These are phyloP conservation scores for Zaprionus inermis DNA, from an alignment of 1,140 invertebrate genomes.

Conservation along the genomic window DNA sequence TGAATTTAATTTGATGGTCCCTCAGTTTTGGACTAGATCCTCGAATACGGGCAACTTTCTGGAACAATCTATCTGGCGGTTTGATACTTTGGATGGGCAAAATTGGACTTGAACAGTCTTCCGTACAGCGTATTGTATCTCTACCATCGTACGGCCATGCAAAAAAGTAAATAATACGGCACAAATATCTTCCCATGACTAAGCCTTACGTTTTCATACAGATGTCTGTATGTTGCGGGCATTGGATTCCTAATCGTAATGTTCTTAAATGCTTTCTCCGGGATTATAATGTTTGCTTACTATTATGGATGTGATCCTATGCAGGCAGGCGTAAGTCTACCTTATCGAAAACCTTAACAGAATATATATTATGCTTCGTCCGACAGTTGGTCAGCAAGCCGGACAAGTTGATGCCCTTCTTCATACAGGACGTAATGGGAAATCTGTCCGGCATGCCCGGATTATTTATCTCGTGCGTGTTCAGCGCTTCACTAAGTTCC, in stretches of 20 bases:
- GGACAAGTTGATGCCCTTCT: constrained; percentile 87
- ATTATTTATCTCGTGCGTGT: constrained; percentile 88
- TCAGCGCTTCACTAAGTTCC: constrained; percentile 89
- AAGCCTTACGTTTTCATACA: constrained; percentile 31
- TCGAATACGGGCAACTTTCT: constrained; percentile 60
- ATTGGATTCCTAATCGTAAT: constrained; percentile 85
- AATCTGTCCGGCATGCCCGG: constrained; percentile 87
- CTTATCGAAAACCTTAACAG: neutral
- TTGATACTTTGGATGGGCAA: constrained; percentile 71
- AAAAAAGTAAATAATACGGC: constrained; percentile 49
- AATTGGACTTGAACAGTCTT: constrained; percentile 74
- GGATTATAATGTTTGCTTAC: constrained; percentile 90
- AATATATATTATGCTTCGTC: neutral
- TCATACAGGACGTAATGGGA: constrained; percentile 87
- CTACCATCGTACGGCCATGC: constrained; percentile 68
- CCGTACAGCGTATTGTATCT: constrained; percentile 77
- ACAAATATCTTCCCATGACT: neutral
- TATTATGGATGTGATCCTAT: constrained; percentile 91
- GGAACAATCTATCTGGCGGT: constrained; percentile 54
- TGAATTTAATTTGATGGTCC: neutral
- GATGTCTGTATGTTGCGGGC: constrained; percentile 85
- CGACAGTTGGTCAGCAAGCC: constrained; percentile 81
- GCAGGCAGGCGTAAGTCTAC: constrained; percentile 85
- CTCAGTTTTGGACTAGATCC: constrained; percentile 67
- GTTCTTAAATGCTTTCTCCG: constrained; percentile 86